Conservation (phyloP, 2,113 vertebrate genomes). For the Diglossa brunneiventris region DNA sequence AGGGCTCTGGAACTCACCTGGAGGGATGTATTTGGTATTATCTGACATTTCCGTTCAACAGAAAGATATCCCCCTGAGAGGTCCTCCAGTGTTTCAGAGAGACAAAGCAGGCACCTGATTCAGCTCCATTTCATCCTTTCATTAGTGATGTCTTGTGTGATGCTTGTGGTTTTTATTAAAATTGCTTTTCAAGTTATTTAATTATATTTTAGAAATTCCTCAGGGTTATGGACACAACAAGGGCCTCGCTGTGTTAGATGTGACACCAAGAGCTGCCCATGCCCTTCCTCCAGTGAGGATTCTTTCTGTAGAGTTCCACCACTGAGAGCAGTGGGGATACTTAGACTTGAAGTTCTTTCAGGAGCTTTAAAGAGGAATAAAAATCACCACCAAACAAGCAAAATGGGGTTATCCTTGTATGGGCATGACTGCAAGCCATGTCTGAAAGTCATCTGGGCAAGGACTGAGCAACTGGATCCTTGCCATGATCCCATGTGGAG, state of each 20-base stretch:
- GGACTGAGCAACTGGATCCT: neutral
- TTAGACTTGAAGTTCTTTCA: neutral
- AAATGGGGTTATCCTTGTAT: neutral
- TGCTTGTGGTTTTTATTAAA: neutral
- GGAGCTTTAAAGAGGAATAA: neutral
- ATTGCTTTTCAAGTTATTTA: neutral
- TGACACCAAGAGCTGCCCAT: neutral
- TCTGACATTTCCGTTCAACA: neutral
- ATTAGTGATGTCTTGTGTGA: neutral
- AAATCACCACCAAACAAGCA: neutral
- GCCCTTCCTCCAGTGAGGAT: fast-evolving
- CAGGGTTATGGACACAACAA: neutral
- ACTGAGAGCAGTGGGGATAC: neutral
- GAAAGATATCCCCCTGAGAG: neutral
- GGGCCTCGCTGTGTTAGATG: neutral
- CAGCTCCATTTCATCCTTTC: neutral
- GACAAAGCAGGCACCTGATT: neutral
- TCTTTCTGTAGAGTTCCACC: neutral
- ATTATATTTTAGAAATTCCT: neutral
- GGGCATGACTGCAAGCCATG: neutral
- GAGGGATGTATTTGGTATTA: neutral
- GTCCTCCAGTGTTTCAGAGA: neutral
- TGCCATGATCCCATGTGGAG: neutral
- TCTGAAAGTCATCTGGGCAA: neutral
- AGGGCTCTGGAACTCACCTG: neutral